A percentile compares a stretch with the other conserved stretches of the same genome.
Evolutionary conservation across 1,140 invertebrate species (phyloP).

Genomic region (Zaprionus inermis): DNA sequence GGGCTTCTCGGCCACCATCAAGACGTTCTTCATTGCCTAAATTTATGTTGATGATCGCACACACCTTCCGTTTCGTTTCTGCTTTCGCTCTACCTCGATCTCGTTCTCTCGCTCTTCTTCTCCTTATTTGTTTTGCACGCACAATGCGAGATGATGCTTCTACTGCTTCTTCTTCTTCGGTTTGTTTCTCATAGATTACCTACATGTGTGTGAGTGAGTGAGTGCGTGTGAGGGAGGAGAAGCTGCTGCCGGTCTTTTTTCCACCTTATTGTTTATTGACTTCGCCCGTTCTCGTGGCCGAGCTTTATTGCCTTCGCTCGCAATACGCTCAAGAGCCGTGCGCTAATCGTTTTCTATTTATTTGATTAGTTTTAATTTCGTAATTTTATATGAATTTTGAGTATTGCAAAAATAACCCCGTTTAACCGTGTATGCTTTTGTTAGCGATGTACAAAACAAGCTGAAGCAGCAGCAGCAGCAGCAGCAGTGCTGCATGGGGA

Average conservation of each 20-base stretch:
- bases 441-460: slow-evolving; percentile 32
- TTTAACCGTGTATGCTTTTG: slow-evolving; percentile 12
- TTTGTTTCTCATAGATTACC: slow-evolving; percentile 15
- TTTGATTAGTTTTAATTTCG: background rate
- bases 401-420: slow-evolving; percentile 27
- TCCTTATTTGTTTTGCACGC: slow-evolving; percentile 16
- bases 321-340: slow-evolving; percentile 6
- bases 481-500: slow-evolving; percentile 22
- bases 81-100: background rate
- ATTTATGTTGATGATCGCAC: slow-evolving; percentile 51
- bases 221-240: slow-evolving; percentile 20
- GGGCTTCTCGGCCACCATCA: slow-evolving; percentile 99
- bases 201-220: slow-evolving; percentile 26
- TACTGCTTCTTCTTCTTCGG: slow-evolving; percentile 15
- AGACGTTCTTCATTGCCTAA: slow-evolving; percentile 92
- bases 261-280: background rate
- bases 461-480: slow-evolving; percentile 2
- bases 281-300: background rate
- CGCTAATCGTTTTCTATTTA: background rate
- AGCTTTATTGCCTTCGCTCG: background rate
- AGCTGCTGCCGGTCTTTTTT: slow-evolving; percentile 45
- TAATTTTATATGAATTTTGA: slow-evolving; percentile 15
- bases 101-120: slow-evolving; percentile 9
- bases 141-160: slow-evolving; percentile 25
- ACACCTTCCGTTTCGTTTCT: slow-evolving; percentile 15